phyloP scores from a whole-genome alignment of 64 coral and sea anemone species.

The Actinia equina region DNA sequence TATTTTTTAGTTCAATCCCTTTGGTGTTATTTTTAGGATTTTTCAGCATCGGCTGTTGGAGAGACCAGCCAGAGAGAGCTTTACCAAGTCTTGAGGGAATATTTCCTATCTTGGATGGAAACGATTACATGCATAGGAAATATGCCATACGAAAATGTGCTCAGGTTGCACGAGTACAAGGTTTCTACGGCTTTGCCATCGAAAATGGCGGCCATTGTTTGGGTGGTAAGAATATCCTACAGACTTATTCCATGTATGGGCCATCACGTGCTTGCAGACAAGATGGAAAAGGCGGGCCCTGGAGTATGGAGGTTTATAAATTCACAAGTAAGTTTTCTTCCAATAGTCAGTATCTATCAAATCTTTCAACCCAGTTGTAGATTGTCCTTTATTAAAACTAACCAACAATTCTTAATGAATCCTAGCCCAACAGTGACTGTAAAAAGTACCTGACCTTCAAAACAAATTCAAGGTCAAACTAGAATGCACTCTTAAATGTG shows the following conservation, averaged over 20 bases:
- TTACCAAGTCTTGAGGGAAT: conserved; percentile 74
- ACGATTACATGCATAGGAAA: conserved; percentile 68
- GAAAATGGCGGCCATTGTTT: conserved; percentile 95
- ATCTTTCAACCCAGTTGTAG: too few relatives aligned
- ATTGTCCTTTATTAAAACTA: too few relatives aligned
- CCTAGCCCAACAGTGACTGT: too few relatives aligned
- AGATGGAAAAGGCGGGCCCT: conserved; percentile 79
- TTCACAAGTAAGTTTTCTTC: conserved; percentile 62
- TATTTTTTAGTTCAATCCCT: neutral
- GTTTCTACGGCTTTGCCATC: conserved; percentile 79
- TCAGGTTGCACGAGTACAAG: conserved; percentile 67
- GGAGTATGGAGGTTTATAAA: conserved; percentile 96
- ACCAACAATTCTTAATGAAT: too few relatives aligned
- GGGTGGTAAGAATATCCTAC: conserved; percentile 72
- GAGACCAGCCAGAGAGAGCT: conserved; percentile 83
- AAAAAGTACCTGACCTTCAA: too few relatives aligned
- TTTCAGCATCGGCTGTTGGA: conserved; percentile 93
- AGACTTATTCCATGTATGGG: conserved; percentile 85
- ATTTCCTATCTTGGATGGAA: conserved; percentile 84
- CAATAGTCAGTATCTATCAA: too few relatives aligned
- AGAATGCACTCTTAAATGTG: too few relatives aligned
- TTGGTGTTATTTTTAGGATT: conserved; percentile 20
- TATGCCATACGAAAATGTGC: conserved; percentile 82
- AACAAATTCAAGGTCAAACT: too few relatives aligned
- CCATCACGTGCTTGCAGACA: conserved; percentile 53